Conservation (phyloP, 2,113 vertebrate species). For the Nibea coibor region DNA sequence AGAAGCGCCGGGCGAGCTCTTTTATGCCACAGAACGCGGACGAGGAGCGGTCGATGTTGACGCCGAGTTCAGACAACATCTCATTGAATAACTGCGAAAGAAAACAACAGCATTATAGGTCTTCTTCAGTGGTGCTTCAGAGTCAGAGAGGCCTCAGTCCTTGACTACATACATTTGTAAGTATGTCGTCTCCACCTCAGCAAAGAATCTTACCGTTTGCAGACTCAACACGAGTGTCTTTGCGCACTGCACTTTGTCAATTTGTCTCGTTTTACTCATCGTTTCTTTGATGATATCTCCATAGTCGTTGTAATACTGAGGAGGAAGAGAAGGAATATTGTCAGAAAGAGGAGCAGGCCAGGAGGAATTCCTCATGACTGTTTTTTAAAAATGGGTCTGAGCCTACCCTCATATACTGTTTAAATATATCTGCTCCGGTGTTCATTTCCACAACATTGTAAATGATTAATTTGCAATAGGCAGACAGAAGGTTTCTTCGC, state of each 20-base stretch:
- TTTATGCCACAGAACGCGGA: constrained; percentile 97
- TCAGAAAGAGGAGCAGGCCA: neutral
- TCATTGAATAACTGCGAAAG: constrained; percentile 93
- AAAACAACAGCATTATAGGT: neutral
- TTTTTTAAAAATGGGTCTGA: neutral
- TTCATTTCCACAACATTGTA: constrained; percentile 98
- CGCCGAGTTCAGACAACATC: constrained; percentile 94
- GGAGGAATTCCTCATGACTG: neutral
- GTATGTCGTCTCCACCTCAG: neutral
- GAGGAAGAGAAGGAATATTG: constrained; percentile 31
- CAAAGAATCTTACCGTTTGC: constrained; percentile 89
- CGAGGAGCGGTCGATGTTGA: constrained; percentile 93
- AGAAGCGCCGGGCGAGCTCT: constrained; percentile 96
- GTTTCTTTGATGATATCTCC: constrained; percentile 99
- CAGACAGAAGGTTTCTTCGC: constrained; percentile 95
- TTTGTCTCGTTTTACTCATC: constrained; percentile 97
- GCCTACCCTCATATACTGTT: constrained; percentile 98
- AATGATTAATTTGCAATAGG: constrained; percentile 97
- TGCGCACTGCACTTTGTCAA: constrained; percentile 97
- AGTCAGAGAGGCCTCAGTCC: neutral
- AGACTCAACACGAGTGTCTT: constrained; percentile 97
- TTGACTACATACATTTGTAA: neutral
- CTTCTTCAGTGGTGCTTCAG: neutral
- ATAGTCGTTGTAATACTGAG: constrained; percentile 97
- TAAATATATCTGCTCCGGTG: constrained; percentile 97